Conservation (phyloP, 2,797 vertebrate species). For the Pelodytes ibericus region DNA sequence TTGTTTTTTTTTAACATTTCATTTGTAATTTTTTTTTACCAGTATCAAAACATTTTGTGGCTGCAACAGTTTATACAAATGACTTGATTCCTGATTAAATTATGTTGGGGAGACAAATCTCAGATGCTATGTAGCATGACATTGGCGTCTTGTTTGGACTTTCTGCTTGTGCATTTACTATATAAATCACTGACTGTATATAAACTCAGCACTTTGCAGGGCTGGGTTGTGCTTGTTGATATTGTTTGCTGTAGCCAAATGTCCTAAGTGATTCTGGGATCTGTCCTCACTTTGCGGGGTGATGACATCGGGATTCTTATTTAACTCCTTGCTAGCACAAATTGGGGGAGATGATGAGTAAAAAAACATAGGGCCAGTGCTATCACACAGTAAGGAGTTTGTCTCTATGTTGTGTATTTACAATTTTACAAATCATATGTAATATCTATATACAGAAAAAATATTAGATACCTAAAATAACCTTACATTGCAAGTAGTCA, state of each 20-base stretch:
- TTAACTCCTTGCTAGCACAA: neutral
- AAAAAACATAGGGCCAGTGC: too few species aligned
- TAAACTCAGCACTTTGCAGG: slow-evolving; percentile 42
- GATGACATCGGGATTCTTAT: slow-evolving; percentile 45
- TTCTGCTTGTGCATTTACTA: slow-evolving; percentile 9
- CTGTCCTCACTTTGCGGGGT: slow-evolving; percentile 38
- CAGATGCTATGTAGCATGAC: slow-evolving; percentile 31
- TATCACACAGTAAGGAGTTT: too few species aligned
- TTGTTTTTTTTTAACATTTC: slow-evolving; percentile 15
- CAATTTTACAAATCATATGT: too few species aligned
- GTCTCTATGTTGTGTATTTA: too few species aligned
- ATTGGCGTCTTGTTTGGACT: slow-evolving; percentile 12
- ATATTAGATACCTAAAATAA: too few species aligned
- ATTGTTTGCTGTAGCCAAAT: slow-evolving; percentile 23
- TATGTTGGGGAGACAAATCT: slow-evolving; percentile 22
- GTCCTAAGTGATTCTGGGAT: slow-evolving; percentile 5
- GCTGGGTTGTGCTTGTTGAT: slow-evolving; percentile 50
- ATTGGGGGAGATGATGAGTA: too few species aligned
- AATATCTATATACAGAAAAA: too few species aligned
- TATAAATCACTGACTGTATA: slow-evolving; percentile 16
- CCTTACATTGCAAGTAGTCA: too few species aligned
- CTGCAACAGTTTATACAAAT: slow-evolving; percentile 45
- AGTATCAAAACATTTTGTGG: slow-evolving; percentile 39
- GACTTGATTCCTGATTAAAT: slow-evolving; percentile 50
- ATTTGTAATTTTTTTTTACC: slow-evolving; percentile 23